Percentiles rank a stretch among this genome's conserved stretches.
phyloP scores from a whole-genome alignment of 2,888 invertebrate genomes.

The Eilema griseolum region DNA sequence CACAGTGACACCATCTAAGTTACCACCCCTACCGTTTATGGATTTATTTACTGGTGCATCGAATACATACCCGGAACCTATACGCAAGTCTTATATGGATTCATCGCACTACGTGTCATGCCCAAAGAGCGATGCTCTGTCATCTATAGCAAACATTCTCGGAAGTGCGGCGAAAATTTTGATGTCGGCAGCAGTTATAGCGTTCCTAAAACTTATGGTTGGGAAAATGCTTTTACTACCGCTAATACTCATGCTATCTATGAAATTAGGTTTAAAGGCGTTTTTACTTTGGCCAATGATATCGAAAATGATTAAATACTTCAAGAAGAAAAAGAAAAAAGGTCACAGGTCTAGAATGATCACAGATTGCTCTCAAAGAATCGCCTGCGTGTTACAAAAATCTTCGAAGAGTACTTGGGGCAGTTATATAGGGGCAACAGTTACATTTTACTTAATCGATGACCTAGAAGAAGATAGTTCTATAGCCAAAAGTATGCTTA shows the following conservation, averaged over 20 bases:
- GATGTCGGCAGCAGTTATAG: conserved; percentile 77
- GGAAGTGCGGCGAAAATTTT: conserved; percentile 82
- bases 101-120: conserved; percentile 70
- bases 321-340: conserved; percentile 80
- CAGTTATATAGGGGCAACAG: conserved; percentile 76
- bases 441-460: conserved; percentile 77
- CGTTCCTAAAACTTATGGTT: conserved; percentile 74
- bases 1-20: conserved; percentile 62
- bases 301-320: conserved; percentile 78
- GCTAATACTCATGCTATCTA: conserved; percentile 69
- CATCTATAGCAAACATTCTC: conserved; percentile 76
- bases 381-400: conserved; percentile 76
- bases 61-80: conserved; percentile 71
- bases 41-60: conserved; percentile 78
- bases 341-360: conserved; percentile 72
- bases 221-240: conserved; percentile 80
- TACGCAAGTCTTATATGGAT: conserved; percentile 75
- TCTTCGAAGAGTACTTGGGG: conserved; percentile 69
- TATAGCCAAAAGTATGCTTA: conserved; percentile 75
- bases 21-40: conserved; percentile 69
- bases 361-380: conserved; percentile 76
- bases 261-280: conserved; percentile 79
- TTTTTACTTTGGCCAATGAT: conserved; percentile 81
- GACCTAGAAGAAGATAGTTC: conserved; percentile 76
- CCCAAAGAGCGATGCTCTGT: conserved; percentile 73